These are phyloP conservation scores for Vidua macroura DNA, from an alignment of 2,113 vertebrate genomes.

Conservation along the genomic window DNA sequence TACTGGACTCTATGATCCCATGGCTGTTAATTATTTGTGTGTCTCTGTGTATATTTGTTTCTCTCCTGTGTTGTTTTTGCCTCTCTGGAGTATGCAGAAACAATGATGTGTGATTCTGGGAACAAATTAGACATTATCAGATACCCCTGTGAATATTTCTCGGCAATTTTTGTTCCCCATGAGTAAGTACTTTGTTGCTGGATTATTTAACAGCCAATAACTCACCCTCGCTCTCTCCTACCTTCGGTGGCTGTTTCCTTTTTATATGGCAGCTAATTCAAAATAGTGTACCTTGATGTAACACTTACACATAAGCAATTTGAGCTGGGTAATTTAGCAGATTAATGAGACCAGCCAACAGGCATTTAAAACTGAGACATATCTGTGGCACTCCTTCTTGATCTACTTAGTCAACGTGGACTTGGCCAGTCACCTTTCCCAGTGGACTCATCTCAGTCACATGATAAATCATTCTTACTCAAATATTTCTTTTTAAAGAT, in stretches of 20 bases:
- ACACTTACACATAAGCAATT: constrained; percentile 59
- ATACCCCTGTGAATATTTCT: constrained; percentile 41
- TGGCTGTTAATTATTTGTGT: constrained; percentile 55
- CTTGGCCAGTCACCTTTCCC: constrained; percentile 30
- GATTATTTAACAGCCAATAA: constrained; percentile 46
- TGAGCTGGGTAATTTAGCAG: constrained; percentile 70
- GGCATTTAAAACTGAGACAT: constrained; percentile 49
- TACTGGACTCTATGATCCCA: background rate
- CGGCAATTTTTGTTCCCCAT: constrained; percentile 26
- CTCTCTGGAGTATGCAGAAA: constrained; percentile 12
- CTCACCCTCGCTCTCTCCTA: constrained; percentile 16
- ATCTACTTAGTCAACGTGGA: constrained; percentile 54
- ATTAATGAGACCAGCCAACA: constrained; percentile 62
- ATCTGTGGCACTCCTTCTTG: constrained; percentile 56
- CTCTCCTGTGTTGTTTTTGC: background rate
- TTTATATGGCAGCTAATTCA: constrained; percentile 60
- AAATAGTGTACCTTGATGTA: constrained; percentile 67
- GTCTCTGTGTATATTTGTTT: constrained; percentile 7
- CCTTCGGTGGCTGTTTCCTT: constrained; percentile 54
- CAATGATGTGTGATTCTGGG: constrained; percentile 56
- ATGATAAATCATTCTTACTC: constrained; percentile 29
- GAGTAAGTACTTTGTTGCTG: constrained; percentile 49
- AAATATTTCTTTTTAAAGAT: constrained; percentile 47
- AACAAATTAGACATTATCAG: constrained; percentile 60
- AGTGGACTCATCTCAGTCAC: constrained; percentile 24